Evolutionary conservation across 1,140 invertebrate genomes (phyloP), one percentile per base, ranked within the genome.

Genomic region (Diprion similis): DNA sequence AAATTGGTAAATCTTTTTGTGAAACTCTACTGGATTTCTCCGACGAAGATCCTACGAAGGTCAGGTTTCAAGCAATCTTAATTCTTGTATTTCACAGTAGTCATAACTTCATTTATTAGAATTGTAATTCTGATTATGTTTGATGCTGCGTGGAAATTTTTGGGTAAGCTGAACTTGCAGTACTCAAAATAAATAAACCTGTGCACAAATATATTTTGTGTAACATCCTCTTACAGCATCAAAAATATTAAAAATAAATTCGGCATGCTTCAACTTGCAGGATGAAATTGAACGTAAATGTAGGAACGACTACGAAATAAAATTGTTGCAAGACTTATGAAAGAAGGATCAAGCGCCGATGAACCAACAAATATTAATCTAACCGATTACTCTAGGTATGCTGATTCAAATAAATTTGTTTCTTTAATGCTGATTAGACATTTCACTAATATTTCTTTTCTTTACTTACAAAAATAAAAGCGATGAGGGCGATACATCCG

Each of bases 11-110:
- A 80, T 92, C 95, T 51, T 98, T 98, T 88, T 98, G 96, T 88
- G 95, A 97, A 88, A 97, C 96, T 3, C 86, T 98, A 10, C 88
- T 97, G 71, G 96, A 98, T 84, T 97, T 95, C 87, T 96, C 94
- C 81, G 95, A 97, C 85, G 93, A 96, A 67, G 93, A 95, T 86
- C 95, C 95, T 9, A 91, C 91, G 77, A 97, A 97, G 91, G 93
- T 94, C 88, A 74, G 75, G 11, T 59, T 59, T 59, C n/a, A 17
- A 15, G n/a, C n/a, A 59, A 13, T 59, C 51, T 59, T 8, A 59
- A 9, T 4, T 59, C n/a, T 59, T 17, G 69, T 47, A 17, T 48
- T 68, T n/a, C 13, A 17, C 9, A 3, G 24, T 13, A 15, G 67
- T 15, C 15, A 15, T 64, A 15, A 18, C 59, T 64, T 3, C 6